These are phyloP conservation scores for Machimus rusticus DNA, from an alignment of 2,888 invertebrate species.

Conservation along the genomic window DNA sequence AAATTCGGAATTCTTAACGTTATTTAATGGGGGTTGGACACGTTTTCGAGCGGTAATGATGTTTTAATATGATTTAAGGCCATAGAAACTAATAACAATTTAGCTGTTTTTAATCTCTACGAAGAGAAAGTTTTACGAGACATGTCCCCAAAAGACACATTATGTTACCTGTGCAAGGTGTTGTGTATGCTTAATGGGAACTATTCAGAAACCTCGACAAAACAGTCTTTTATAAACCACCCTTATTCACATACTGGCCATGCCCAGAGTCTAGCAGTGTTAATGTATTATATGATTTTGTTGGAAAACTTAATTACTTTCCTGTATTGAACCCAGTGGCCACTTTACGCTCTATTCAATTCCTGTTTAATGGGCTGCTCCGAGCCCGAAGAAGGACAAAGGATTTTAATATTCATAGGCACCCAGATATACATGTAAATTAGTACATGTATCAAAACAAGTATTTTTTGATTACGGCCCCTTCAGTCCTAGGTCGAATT, in stretches of 20 bases:
- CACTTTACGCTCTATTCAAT: conserved; percentile 26
- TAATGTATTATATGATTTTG: not conserved
- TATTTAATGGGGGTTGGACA: not conserved
- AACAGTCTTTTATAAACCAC: not conserved
- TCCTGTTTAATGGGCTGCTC: conserved; percentile 9
- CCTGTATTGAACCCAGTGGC: conserved; percentile 27
- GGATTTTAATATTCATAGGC: conserved; percentile 30
- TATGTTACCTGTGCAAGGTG: not conserved
- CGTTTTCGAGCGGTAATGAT: not conserved
- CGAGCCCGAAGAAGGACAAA: conserved; percentile 12
- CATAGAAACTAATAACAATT: not conserved
- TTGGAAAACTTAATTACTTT: conserved; percentile 30
- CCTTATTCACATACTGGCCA: not conserved
- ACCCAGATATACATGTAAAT: conserved; percentile 21
- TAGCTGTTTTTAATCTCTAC: not conserved
- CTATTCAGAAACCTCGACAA: not conserved
- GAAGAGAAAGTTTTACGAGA: not conserved
- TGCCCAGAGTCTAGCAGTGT: not conserved
- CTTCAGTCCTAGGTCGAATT: not conserved
- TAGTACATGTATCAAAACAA: conserved; percentile 29
- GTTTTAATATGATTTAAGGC: not conserved
- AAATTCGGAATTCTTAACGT: not conserved
- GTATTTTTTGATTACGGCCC: conserved; percentile 17
- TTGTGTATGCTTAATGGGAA: not conserved
- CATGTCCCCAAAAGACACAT: not conserved